phyloP scores from a whole-genome alignment of 1,140 invertebrate genomes.

The Aradophagus sp. region DNA sequence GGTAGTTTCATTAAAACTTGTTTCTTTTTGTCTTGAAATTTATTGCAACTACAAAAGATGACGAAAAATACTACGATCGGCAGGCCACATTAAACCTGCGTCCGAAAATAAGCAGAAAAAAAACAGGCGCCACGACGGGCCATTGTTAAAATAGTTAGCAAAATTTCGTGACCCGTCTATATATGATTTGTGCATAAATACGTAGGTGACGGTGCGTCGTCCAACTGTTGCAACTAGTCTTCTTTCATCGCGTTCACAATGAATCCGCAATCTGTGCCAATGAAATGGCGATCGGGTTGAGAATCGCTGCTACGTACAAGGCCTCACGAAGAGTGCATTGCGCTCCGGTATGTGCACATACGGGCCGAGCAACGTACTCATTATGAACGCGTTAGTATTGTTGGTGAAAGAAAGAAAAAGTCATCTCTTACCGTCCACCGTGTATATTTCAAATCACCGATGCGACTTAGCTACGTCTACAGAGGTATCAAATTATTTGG shows the following conservation, averaged over 20 bases:
- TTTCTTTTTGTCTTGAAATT: slow-evolving; percentile 10
- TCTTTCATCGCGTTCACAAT: slow-evolving; percentile 48
- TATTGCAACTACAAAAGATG: no score
- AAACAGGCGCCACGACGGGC: slow-evolving; percentile 7
- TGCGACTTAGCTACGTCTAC: no score
- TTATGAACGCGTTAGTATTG: slow-evolving; percentile 18
- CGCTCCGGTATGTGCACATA: slow-evolving; percentile 58
- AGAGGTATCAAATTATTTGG: no score
- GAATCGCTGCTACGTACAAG: slow-evolving; percentile 65
- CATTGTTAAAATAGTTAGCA: slow-evolving; percentile 36
- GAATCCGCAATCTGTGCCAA: slow-evolving; percentile 54
- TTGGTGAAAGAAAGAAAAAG: slow-evolving; percentile 44
- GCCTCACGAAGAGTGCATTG: slow-evolving; percentile 65
- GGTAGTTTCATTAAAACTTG: no score
- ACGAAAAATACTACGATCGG: no score
- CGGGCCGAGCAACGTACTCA: slow-evolving; percentile 48
- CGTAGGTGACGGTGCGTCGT: slow-evolving; percentile 46
- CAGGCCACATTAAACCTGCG: no score
- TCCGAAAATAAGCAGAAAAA: no score
- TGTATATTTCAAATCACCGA: no score
- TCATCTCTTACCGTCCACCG: slow-evolving; percentile 9
- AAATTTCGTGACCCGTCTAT: slow-evolving; percentile 32
- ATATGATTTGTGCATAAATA: slow-evolving; percentile 38
- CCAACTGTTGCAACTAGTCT: slow-evolving; percentile 46
- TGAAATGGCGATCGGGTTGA: slow-evolving; percentile 51